phyloP scores from a whole-genome alignment of 2,113 vertebrate species.

The Myotis brandtii region DNA sequence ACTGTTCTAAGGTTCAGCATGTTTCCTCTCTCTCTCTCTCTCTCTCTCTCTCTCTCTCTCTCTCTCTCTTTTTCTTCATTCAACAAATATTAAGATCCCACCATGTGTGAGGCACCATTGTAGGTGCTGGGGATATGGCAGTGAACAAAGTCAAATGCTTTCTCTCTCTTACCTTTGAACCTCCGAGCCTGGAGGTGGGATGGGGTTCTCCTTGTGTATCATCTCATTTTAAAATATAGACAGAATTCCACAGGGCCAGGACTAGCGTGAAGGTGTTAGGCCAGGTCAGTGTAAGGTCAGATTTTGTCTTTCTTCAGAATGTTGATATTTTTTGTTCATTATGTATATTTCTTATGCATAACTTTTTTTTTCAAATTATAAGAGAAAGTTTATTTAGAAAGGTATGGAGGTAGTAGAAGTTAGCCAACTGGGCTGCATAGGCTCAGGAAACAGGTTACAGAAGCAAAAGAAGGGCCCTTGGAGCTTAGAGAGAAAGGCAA shows the following conservation, averaged over 20 bases:
- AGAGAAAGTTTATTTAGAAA: background rate
- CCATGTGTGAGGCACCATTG: background rate
- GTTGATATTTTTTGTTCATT: background rate
- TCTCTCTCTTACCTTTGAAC: background rate
- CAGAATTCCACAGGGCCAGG: background rate
- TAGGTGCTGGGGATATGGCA: background rate
- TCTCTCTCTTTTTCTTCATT: background rate
- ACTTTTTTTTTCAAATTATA: background rate
- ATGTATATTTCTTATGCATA: background rate
- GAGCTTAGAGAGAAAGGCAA: background rate
- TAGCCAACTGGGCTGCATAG: background rate
- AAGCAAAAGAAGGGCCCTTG: background rate
- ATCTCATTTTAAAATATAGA: slow-evolving; percentile 8
- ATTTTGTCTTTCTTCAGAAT: slow-evolving; percentile 34
- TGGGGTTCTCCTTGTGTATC: background rate
- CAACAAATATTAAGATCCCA: background rate
- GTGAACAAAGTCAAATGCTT: background rate
- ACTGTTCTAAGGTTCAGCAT: background rate
- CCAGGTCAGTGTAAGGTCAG: background rate
- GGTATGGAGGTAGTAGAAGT: background rate
- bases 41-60: background rate
- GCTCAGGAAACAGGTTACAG: background rate
- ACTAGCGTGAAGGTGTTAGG: background rate
- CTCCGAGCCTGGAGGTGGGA: background rate
- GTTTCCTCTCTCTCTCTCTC: background rate